Evolutionary conservation across 2,888 invertebrate genomes (phyloP).

Genomic region (Sphaeridia pumilis): DNA sequence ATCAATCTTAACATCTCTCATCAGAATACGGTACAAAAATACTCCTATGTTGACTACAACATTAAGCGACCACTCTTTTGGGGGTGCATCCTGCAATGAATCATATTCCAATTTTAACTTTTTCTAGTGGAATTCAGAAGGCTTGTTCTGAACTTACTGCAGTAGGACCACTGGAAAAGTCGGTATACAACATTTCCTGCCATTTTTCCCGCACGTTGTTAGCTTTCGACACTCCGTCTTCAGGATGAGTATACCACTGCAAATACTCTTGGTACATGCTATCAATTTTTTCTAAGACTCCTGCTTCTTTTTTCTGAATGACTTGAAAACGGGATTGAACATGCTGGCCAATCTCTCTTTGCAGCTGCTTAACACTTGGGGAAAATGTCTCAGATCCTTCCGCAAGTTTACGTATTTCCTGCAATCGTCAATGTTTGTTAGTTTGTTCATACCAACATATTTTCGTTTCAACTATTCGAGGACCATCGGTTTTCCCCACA

Average conservation of each 20-base stretch:
- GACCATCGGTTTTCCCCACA: too few species aligned
- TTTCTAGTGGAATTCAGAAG: too few species aligned
- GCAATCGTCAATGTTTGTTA: too few species aligned
- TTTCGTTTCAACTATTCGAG: too few species aligned
- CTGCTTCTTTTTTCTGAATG: constrained; percentile 53
- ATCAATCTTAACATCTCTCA: constrained; percentile 73
- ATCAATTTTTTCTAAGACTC: constrained; percentile 53
- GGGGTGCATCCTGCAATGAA: constrained; percentile 38
- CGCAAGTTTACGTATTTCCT: constrained; percentile 57
- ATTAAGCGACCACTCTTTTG: constrained; percentile 55
- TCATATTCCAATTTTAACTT: too few species aligned
- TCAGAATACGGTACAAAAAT: constrained; percentile 73
- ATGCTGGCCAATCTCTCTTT: constrained; percentile 54
- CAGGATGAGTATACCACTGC: constrained; percentile 49
- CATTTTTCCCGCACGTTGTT: constrained; percentile 57
- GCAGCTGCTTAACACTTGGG: constrained; percentile 53
- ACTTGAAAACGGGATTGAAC: constrained; percentile 57
- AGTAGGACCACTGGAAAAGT: constrained; percentile 47
- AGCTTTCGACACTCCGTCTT: constrained; percentile 38
- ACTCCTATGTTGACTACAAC: constrained; percentile 59
- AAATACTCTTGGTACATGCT: constrained; percentile 53
- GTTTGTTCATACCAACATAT: too few species aligned
- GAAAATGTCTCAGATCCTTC: constrained; percentile 71
- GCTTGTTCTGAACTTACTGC: constrained; percentile 43
- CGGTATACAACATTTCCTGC: constrained; percentile 51